Conservation (phyloP, 2,888 invertebrate species). For the Terebella lapidaria region DNA sequence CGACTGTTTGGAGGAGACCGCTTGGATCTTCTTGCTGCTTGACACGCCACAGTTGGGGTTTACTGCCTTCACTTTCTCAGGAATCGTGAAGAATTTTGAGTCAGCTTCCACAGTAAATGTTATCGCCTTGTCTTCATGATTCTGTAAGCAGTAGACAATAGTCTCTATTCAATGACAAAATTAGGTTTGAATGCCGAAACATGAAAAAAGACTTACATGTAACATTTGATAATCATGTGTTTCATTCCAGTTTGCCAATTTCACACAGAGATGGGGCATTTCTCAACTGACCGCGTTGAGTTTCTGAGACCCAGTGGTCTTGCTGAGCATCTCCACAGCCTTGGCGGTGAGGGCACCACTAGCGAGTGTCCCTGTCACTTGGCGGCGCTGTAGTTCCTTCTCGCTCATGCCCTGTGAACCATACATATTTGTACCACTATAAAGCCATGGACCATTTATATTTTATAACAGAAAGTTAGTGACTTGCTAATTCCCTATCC, state of each 20-base stretch:
- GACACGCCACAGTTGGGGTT: background rate
- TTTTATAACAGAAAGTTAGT: background rate
- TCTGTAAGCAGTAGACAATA: too few relatives aligned
- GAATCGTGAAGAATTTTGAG: conserved; percentile 36
- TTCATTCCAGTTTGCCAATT: too few relatives aligned
- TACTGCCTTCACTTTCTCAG: background rate
- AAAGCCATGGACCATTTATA: background rate
- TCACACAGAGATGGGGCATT: too few relatives aligned
- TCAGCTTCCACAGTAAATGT: conserved; percentile 39
- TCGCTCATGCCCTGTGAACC: conserved; percentile 44
- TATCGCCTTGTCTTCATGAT: background rate
- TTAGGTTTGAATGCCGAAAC: too few relatives aligned
- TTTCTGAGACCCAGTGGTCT: background rate
- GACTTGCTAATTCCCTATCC: too few relatives aligned
- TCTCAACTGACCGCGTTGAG: background rate
- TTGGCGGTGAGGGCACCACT: conserved; percentile 32
- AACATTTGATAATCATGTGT: too few relatives aligned
- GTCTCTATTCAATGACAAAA: too few relatives aligned
- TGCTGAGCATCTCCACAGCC: conserved; percentile 33
- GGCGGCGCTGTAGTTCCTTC: conserved; percentile 42
- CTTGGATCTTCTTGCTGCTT: background rate
- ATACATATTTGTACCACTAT: background rate
- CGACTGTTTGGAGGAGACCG: background rate
- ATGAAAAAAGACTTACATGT: too few relatives aligned
- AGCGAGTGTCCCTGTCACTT: conserved; percentile 45